Evolutionary conservation across 1,140 invertebrate species (phyloP).

Genomic region (Solenopsis invicta): DNA sequence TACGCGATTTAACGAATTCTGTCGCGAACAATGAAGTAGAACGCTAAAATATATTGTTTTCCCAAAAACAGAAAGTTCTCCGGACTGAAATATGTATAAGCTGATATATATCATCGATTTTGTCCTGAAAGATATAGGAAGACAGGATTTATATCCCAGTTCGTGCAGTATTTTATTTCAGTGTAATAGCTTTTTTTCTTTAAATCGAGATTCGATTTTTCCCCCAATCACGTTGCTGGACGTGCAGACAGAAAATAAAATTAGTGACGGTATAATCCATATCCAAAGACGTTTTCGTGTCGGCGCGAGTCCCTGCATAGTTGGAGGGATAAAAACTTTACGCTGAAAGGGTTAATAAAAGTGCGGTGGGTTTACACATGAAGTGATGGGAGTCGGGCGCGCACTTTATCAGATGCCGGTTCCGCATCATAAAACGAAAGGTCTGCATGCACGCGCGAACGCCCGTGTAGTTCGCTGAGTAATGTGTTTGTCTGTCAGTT

Average conservation of each 20-base stretch:
- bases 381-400: slow-evolving; percentile 7
- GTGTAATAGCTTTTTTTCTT: not conserved
- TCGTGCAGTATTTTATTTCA: slow-evolving; percentile 14
- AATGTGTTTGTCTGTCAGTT: slow-evolving; percentile 54
- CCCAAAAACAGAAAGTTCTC: not conserved
- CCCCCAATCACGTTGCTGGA: not conserved
- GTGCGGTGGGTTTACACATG: not conserved
- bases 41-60: not conserved
- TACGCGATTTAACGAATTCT: not conserved
- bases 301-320: not conserved
- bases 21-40: not conserved
- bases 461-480: slow-evolving; percentile 27
- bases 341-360: slow-evolving; percentile 47
- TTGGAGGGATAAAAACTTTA: slow-evolving; percentile 18
- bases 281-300: not conserved
- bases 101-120: not conserved
- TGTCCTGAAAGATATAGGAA: not conserved
- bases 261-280: not conserved
- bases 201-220: slow-evolving; percentile 5
- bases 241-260: not conserved
- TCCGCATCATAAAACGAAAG: slow-evolving; percentile 43
- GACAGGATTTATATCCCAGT: not conserved
- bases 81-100: not conserved
- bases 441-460: not conserved
- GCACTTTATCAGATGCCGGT: slow-evolving; percentile 34